Conservation (phyloP, 2,113 vertebrate genomes). For the Urocitellus parryii region DNA sequence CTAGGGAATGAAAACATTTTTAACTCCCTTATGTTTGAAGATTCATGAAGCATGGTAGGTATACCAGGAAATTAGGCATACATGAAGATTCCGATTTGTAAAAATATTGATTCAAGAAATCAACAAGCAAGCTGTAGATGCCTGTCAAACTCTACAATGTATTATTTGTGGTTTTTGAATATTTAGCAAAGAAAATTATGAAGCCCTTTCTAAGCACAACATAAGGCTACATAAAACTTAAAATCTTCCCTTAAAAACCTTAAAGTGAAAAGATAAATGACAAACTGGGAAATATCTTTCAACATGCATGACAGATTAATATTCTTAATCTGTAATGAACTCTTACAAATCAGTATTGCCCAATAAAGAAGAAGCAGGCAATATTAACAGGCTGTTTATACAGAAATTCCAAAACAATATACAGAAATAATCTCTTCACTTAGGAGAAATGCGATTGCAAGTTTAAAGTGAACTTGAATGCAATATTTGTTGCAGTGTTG, state of each 20-base stretch:
- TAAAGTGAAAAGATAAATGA: slow-evolving; percentile 51
- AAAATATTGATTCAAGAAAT: slow-evolving; percentile 43
- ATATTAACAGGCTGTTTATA: slow-evolving; percentile 19
- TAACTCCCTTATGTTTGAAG: not conserved
- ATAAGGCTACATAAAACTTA: slow-evolving; percentile 17
- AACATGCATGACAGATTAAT: slow-evolving; percentile 12
- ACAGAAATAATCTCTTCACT: slow-evolving; percentile 6
- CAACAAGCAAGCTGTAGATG: not conserved
- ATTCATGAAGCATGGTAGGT: not conserved
- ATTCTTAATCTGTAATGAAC: slow-evolving; percentile 22
- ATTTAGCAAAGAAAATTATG: slow-evolving; percentile 44
- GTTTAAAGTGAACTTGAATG: slow-evolving; percentile 7
- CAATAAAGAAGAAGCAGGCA: not conserved
- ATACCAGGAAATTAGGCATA: slow-evolving; percentile 15
- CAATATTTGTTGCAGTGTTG: not conserved
- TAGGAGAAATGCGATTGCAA: not conserved
- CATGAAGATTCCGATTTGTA: slow-evolving; percentile 7
- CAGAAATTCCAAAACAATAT: slow-evolving; percentile 27
- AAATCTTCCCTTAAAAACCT: not conserved
- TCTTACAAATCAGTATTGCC: slow-evolving; percentile 19
- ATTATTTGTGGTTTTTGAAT: slow-evolving; percentile 26
- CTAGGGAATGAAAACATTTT: not conserved
- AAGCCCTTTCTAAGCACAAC: slow-evolving; percentile 31
- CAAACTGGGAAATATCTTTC: slow-evolving; percentile 32
- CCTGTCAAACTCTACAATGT: not conserved